These are phyloP conservation scores for Brachionus asplanchnoidis DNA, from an alignment of 1,140 invertebrate genomes.

Conservation along the genomic window DNA sequence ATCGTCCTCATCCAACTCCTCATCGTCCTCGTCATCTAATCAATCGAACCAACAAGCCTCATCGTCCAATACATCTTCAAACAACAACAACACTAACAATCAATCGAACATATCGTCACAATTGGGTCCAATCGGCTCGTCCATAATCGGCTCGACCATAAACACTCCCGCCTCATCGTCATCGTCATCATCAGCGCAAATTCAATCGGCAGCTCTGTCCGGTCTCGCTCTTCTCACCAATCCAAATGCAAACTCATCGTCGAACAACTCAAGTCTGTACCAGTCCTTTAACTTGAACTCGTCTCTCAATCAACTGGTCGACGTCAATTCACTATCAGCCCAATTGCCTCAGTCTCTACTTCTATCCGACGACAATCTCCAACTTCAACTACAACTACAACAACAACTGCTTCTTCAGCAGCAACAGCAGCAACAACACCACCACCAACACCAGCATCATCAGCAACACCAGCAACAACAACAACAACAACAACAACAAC, in stretches of 20 bases:
- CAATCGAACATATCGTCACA: background rate
- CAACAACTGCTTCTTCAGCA: constrained; percentile 25
- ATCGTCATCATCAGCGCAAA: background rate
- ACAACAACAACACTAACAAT: background rate
- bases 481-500: background rate
- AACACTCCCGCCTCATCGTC: background rate
- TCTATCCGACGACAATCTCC: background rate
- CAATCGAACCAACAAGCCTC: background rate
- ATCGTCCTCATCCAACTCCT: background rate
- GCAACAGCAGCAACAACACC: background rate
- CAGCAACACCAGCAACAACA: constrained; percentile 2
- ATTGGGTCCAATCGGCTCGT: constrained; percentile 37
- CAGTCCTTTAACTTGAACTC: background rate
- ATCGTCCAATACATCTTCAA: background rate
- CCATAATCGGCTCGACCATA: background rate
- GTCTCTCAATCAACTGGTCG: background rate
- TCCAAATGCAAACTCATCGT: background rate
- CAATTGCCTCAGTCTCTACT: constrained; percentile 33
- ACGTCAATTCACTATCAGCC: background rate
- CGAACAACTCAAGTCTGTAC: background rate
- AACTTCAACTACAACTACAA: constrained; percentile 37
- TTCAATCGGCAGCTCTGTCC: background rate
- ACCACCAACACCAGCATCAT: background rate
- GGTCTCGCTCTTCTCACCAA: background rate
- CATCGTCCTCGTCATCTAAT: background rate